Percentiles rank a stretch among this genome's conserved stretches.
These are phyloP conservation scores for Steatornis caripensis DNA, from an alignment of 2,113 vertebrate species.

Conservation along the genomic window DNA sequence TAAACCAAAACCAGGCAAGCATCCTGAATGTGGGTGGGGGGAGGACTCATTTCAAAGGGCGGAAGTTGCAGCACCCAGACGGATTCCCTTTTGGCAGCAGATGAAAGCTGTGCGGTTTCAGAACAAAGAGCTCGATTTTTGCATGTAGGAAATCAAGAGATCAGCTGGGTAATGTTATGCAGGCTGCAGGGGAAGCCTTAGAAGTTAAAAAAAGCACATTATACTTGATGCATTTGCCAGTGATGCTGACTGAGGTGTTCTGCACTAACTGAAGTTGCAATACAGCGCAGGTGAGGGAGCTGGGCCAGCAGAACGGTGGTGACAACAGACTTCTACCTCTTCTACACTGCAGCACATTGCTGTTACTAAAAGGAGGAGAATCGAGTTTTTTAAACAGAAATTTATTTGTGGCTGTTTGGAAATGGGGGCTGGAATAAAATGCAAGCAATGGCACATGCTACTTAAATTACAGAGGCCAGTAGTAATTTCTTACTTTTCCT, in stretches of 20 bases:
- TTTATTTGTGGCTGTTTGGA: neutral
- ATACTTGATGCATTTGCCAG: neutral
- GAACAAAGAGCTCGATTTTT: neutral
- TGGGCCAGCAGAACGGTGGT: neutral
- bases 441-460: neutral
- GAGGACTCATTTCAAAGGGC: neutral
- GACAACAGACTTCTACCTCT: neutral
- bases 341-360: neutral
- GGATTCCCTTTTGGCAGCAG: conserved; percentile 22
- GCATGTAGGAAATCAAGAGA: conserved; percentile 18
- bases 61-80: neutral
- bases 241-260: neutral
- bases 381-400: neutral
- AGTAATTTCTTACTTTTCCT: neutral
- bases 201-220: neutral
- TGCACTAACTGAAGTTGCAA: neutral
- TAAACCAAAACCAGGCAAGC: neutral
- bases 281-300: accelerated
- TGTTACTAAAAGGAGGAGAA: neutral
- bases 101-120: conserved; percentile 18
- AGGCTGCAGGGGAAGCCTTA: neutral
- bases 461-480: neutral
- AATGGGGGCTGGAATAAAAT: neutral
- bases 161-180: neutral
- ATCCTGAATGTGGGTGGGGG: neutral